A percentile compares a stretch with the other conserved stretches of the same genome.
Evolutionary conservation across 2,113 vertebrate genomes (phyloP).

Genomic region (Passer domesticus): DNA sequence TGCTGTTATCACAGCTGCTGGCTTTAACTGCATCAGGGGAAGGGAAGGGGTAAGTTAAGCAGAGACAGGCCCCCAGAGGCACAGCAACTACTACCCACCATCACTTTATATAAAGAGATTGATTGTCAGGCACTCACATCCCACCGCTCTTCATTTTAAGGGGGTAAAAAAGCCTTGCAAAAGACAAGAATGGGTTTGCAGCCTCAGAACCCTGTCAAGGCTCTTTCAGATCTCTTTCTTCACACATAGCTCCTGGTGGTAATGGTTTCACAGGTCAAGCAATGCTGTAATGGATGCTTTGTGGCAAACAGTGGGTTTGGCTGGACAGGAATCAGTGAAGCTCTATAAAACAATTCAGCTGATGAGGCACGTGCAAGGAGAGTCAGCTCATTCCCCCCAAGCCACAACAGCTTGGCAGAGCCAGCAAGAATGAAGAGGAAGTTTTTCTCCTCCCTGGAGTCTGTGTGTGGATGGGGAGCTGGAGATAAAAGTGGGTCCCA

Average conservation of each 20-base stretch:
- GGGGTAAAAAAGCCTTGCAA: fast-evolving
- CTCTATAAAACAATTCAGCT: not conserved
- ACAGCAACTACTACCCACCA: not conserved
- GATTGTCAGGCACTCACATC: not conserved
- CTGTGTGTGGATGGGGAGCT: not conserved
- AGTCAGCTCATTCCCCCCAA: not conserved
- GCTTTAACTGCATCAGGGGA: not conserved
- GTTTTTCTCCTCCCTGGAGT: not conserved
- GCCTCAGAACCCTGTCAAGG: not conserved
- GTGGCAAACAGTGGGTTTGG: not conserved
- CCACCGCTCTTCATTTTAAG: not conserved
- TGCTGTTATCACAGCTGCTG: not conserved
- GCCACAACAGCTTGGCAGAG: not conserved
- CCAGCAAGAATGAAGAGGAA: not conserved
- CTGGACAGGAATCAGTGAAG: not conserved
- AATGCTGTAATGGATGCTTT: not conserved
- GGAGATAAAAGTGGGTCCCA: not conserved
- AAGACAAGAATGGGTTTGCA: not conserved
- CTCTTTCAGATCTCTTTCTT: not conserved
- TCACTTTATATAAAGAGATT: not conserved
- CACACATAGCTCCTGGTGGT: not conserved
- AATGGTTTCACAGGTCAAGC: not conserved
- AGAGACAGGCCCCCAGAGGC: not conserved
- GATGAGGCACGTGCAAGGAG: not conserved
- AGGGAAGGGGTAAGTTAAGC: not conserved